Percentiles rank a stretch among this genome's conserved stretches.
Conservation (phyloP, 64 coral and sea anemone genomes). For the Hydrozoanthus tunicans region DNA sequence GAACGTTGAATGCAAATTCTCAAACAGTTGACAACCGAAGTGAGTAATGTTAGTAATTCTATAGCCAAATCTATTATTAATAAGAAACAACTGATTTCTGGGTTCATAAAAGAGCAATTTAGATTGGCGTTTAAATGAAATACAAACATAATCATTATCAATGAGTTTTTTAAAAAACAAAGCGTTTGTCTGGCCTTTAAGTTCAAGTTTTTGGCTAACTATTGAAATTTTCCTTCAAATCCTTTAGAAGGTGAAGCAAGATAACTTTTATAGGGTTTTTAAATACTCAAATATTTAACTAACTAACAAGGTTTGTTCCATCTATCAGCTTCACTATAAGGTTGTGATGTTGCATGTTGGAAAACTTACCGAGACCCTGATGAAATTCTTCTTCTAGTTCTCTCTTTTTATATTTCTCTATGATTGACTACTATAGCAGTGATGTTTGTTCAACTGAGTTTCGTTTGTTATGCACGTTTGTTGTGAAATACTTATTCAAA, state of each 20-base stretch:
- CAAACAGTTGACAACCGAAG: neutral
- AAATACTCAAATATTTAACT: too few relatives aligned
- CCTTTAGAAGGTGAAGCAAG: too few relatives aligned
- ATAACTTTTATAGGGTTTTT: too few relatives aligned
- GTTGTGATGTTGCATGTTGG: too few relatives aligned
- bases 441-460: neutral
- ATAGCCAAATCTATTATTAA: conserved; percentile 13
- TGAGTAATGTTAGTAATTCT: neutral
- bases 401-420: neutral
- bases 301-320: too few relatives aligned
- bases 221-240: too few relatives aligned
- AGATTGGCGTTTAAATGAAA: neutral
- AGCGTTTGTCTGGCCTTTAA: neutral
- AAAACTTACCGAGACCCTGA: too few relatives aligned
- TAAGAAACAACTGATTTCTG: neutral
- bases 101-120: neutral
- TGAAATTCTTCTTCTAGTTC: too few relatives aligned
- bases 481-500: neutral
- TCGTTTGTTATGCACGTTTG: neutral
- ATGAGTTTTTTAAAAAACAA: neutral
- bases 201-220: too few relatives aligned
- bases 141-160: neutral
- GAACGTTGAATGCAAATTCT: neutral
- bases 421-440: neutral
- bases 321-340: too few relatives aligned